Percentiles rank a stretch among this genome's conserved stretches.
Conservation (phyloP, 2,113 vertebrate species). For the Notarius lentiginosus region DNA sequence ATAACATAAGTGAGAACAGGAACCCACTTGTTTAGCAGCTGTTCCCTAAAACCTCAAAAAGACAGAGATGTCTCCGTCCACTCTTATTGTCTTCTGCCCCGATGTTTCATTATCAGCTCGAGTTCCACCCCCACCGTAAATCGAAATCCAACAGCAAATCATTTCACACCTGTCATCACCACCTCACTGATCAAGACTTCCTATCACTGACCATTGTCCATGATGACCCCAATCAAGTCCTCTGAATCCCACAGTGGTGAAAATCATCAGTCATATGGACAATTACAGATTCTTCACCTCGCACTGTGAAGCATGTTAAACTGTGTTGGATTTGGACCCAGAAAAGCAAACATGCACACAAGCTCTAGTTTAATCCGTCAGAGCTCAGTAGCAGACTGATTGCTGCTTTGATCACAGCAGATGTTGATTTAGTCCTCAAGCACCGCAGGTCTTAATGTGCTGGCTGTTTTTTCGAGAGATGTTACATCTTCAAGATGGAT, state of each 20-base stretch:
- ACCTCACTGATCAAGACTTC: neutral
- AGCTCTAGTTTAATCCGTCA: neutral
- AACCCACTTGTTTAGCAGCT: too few relatives aligned
- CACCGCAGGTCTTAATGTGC: neutral
- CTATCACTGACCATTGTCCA: neutral
- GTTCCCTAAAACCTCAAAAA: neutral
- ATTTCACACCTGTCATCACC: constrained; percentile 51
- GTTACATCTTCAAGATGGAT: neutral
- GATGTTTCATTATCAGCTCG: constrained; percentile 62
- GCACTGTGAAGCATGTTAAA: neutral
- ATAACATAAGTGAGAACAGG: too few relatives aligned
- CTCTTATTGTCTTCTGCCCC: constrained; percentile 55
- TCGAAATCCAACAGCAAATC: constrained; percentile 53
- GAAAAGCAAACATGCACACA: neutral
- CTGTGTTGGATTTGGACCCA: neutral
- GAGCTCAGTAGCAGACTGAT: neutral
- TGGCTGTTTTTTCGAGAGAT: neutral
- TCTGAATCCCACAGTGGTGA: neutral
- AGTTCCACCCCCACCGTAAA: constrained; percentile 49
- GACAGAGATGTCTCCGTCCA: neutral
- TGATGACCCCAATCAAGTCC: constrained; percentile 35
- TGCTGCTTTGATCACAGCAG: constrained; percentile 13
- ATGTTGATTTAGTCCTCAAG: neutral
- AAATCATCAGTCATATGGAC: constrained; percentile 3
- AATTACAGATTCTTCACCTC: neutral